Conservation (phyloP, 2,888 invertebrate genomes). For the Drosophila imparisetae region DNA sequence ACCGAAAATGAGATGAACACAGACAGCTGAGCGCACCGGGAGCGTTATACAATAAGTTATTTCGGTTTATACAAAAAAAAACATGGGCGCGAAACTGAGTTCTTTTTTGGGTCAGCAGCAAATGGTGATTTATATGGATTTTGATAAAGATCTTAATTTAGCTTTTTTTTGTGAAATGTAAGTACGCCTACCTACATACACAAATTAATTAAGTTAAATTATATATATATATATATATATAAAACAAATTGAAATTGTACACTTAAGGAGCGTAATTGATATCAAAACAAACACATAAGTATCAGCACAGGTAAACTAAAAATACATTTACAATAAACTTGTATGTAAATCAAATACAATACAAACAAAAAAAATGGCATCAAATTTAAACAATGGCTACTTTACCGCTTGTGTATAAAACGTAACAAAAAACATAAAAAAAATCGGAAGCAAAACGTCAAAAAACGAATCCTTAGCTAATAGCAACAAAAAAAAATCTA, state of each 20-base stretch:
- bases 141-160: slow-evolving; percentile 63
- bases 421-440: slow-evolving; percentile 16
- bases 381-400: slow-evolving; percentile 40
- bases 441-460: slow-evolving; percentile 21
- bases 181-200: slow-evolving; percentile 52
- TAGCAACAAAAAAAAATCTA: slow-evolving; percentile 47
- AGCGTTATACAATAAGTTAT: slow-evolving; percentile 32
- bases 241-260: slow-evolving; percentile 50
- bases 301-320: slow-evolving; percentile 72
- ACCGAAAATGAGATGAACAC: slow-evolving; percentile 3
- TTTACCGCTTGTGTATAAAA: slow-evolving; percentile 66
- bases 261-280: slow-evolving; percentile 70
- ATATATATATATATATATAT: neutral
- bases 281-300: slow-evolving; percentile 71
- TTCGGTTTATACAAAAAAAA: neutral
- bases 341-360: slow-evolving; percentile 52
- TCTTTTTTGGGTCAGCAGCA: slow-evolving; percentile 56
- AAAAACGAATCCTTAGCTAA: slow-evolving; percentile 56
- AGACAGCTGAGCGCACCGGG: slow-evolving; percentile 32
- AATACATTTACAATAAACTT: slow-evolving; percentile 61
- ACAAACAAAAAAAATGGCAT: slow-evolving; percentile 32
- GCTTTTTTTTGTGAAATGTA: slow-evolving; percentile 58
- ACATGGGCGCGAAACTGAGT: neutral
- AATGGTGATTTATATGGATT: slow-evolving; percentile 73
- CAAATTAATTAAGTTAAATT: slow-evolving; percentile 33